Conservation (phyloP, 2,797 vertebrate species). For the Vultur gryphus region DNA sequence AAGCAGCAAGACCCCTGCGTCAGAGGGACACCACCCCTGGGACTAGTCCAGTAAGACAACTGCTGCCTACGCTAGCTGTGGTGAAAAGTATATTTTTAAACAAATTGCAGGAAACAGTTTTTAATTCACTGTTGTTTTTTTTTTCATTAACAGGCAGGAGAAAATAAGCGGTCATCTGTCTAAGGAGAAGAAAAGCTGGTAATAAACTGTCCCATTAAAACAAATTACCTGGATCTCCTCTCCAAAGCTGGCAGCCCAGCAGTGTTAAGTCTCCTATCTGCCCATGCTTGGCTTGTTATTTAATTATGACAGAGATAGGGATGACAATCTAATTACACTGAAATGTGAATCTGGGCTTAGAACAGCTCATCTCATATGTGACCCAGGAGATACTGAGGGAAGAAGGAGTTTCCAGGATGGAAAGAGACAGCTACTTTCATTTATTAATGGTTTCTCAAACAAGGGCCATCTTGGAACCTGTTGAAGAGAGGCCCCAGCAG, state of each 20-base stretch:
- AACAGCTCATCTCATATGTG: neutral
- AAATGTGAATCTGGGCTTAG: neutral
- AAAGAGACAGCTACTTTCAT: neutral
- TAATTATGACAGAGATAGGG: constrained; percentile 24
- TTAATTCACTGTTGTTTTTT: neutral
- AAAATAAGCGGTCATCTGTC: neutral
- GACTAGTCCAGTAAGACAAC: no score
- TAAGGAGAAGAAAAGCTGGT: neutral
- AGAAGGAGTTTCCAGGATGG: neutral
- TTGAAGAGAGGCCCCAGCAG: neutral
- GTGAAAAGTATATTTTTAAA: neutral
- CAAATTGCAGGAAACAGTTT: neutral
- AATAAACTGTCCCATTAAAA: neutral
- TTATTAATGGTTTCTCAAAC: neutral
- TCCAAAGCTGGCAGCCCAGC: neutral
- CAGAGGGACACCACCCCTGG: neutral
- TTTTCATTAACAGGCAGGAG: neutral
- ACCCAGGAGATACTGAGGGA: neutral
- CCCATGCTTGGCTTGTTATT: neutral
- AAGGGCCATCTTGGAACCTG: neutral
- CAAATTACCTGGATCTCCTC: neutral
- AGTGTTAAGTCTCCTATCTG: neutral
- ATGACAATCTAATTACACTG: constrained; percentile 16
- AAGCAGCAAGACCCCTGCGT: neutral
- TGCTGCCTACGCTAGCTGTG: neutral